phyloP scores from a whole-genome alignment of 2,113 vertebrate genomes.

The Sebastes fasciatus region DNA sequence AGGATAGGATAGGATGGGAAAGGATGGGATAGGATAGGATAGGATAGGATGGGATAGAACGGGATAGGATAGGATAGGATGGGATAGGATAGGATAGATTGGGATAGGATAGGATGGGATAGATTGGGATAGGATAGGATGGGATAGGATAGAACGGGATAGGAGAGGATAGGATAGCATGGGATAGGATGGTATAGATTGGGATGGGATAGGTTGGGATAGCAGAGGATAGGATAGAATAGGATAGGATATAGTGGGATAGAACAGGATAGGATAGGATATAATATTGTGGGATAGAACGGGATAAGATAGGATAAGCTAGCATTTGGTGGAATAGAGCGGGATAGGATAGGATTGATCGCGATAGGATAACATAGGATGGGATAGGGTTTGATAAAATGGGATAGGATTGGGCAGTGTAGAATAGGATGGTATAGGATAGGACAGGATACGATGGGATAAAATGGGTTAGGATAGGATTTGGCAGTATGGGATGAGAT shows the following conservation, averaged over 20 bases:
- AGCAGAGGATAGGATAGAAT: neutral
- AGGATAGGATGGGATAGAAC: too few relatives aligned
- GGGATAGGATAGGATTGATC: neutral
- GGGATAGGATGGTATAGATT: too few relatives aligned
- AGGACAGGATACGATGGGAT: neutral
- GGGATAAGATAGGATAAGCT: neutral
- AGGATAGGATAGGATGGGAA: accelerated
- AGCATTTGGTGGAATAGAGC: neutral
- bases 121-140: neutral
- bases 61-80: too few relatives aligned
- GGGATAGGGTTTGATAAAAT: neutral
- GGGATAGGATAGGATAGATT: neutral
- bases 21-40: too few relatives aligned
- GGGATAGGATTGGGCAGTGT: neutral
- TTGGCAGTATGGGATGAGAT: neutral
- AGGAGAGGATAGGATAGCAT: too few relatives aligned
- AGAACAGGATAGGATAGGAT: neutral
- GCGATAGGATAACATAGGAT: neutral
- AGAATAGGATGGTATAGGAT: neutral
- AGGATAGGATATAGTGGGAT: neutral
- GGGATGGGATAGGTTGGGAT: neutral
- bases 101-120: neutral
- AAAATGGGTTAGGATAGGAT: neutral
- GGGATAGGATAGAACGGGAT: neutral
- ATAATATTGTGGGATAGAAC: too few relatives aligned